Conservation (phyloP, 2,888 invertebrate species). For the Mesorhabditis belari region DNA sequence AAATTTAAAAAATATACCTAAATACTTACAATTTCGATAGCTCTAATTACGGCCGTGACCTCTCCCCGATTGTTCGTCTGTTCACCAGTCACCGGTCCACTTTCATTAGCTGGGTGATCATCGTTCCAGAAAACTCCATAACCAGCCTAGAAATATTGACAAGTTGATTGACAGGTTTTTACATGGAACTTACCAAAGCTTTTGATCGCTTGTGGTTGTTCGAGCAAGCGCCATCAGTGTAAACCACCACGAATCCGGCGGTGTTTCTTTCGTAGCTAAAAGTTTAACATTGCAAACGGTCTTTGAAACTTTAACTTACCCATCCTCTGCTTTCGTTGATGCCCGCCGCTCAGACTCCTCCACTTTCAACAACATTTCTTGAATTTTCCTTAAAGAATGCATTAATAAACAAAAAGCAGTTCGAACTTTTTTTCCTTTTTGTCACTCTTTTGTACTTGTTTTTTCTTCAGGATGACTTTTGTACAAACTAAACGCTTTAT, state of each 20-base stretch:
- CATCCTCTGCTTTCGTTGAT: no score
- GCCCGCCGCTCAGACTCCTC: no score
- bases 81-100: conserved; percentile 37
- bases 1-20: not conserved
- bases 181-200: conserved; percentile 5
- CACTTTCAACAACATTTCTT: no score
- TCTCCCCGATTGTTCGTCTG: conserved; percentile 94
- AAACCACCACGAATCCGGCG: not conserved
- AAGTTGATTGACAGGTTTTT: not conserved
- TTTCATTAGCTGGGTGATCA: conserved; percentile 61
- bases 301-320: no score
- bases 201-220: conserved; percentile 25
- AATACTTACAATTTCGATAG: conserved; percentile 59
- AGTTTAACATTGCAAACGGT: no score
- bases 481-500: no score
- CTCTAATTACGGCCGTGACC: conserved; percentile 72
- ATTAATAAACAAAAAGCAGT: no score
- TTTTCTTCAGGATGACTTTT: no score
- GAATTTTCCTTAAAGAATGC: no score
- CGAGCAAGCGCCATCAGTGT: conserved; percentile 4
- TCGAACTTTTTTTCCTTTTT: no score
- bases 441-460: no score
- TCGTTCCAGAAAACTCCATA: conserved; percentile 79
- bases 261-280: no score
- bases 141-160: conserved; percentile 11